Percentiles rank a stretch among this genome's conserved stretches.
phyloP scores from a whole-genome alignment of 2,797 vertebrate species.

The Furcifer pardalis region DNA sequence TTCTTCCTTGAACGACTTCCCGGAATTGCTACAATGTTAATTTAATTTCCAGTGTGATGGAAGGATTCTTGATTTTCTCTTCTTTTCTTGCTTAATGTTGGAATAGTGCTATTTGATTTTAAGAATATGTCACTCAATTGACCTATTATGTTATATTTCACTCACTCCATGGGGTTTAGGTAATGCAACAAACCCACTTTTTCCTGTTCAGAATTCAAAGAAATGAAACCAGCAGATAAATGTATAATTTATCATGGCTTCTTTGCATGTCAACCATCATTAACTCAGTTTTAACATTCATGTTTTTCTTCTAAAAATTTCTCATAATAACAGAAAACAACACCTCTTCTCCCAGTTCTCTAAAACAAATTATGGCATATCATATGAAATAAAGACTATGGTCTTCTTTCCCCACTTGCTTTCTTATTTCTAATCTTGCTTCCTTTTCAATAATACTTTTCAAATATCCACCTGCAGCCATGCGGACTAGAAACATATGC shows the following conservation, averaged over 20 bases:
- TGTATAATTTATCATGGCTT: not conserved
- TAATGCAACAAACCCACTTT: not conserved
- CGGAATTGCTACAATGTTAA: not conserved
- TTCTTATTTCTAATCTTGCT: not conserved
- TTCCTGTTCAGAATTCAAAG: not conserved
- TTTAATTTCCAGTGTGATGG: not conserved
- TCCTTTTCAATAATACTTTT: not conserved
- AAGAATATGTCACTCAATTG: not conserved
- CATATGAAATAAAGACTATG: no score
- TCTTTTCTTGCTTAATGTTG: no score
- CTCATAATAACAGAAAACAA: no score
- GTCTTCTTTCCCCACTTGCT: not conserved
- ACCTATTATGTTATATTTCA: not conserved
- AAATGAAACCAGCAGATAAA: not conserved
- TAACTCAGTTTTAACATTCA: not conserved
- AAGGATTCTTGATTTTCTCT: not conserved
- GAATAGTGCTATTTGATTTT: not conserved
- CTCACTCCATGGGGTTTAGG: not conserved
- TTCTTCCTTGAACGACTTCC: not conserved
- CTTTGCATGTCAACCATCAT: not conserved
- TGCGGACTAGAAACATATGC: not conserved
- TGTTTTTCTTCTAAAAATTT: not conserved
- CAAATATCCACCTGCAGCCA: not conserved
- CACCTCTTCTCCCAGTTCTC: no score
- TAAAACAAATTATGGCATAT: no score